Percentiles rank a stretch among this genome's conserved stretches.
phyloP scores from a whole-genome alignment of 2,113 vertebrate genomes.

The Pseudorectes ferrugineus region DNA sequence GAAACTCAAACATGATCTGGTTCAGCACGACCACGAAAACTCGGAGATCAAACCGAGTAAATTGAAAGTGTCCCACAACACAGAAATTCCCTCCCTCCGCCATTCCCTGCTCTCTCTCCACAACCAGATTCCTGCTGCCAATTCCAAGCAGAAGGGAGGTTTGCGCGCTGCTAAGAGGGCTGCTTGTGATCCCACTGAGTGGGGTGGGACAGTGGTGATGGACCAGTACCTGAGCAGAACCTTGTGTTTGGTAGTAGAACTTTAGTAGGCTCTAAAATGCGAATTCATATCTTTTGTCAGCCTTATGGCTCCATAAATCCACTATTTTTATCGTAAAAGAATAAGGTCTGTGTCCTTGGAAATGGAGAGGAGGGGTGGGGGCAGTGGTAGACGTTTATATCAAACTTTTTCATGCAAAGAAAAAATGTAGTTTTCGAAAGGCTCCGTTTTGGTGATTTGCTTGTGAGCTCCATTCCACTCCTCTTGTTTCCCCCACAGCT shows the following conservation, averaged over 20 bases:
- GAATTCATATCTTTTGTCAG: not conserved
- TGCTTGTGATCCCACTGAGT: not conserved
- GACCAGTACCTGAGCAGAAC: not conserved
- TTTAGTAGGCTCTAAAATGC: not conserved
- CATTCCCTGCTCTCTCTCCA: not conserved
- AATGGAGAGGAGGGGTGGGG: not conserved
- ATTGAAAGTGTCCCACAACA: slow-evolving; percentile 50
- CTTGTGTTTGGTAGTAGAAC: not conserved
- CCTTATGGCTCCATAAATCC: not conserved
- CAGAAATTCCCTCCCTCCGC: slow-evolving; percentile 6
- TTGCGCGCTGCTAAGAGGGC: not conserved
- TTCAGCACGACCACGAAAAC: slow-evolving; percentile 42
- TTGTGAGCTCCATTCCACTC: accelerated
- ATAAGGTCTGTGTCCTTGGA: not conserved
- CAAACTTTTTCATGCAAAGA: not conserved
- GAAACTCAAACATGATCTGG: slow-evolving; percentile 35
- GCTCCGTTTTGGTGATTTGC: not conserved
- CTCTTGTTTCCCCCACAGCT: not conserved
- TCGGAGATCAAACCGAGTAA: slow-evolving; percentile 20
- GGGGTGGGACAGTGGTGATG: not conserved
- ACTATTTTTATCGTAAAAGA: not conserved
- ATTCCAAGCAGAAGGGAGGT: not conserved
- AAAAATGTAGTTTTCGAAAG: not conserved
- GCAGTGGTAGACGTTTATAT: not conserved
- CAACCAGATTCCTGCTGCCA: not conserved